These are phyloP conservation scores for Toxotes lorentzi DNA, from an alignment of 2,797 vertebrate genomes.

Conservation along the genomic window DNA sequence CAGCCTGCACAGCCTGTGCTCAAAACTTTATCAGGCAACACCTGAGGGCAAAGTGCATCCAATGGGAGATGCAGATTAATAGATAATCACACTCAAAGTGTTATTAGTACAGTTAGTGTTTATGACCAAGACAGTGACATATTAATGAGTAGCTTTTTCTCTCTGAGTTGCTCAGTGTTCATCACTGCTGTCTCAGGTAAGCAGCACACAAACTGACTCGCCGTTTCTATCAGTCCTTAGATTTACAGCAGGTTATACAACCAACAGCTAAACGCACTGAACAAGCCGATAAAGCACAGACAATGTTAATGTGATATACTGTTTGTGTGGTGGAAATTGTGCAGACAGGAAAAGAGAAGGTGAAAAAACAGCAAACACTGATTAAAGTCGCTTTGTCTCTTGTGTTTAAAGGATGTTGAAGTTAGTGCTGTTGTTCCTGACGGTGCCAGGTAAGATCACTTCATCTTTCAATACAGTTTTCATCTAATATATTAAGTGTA, in stretches of 20 bases:
- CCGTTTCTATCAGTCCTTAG: neutral
- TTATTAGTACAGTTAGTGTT: constrained; percentile 27
- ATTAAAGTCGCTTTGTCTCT: neutral
- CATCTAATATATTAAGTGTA: neutral
- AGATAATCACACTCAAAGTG: constrained; percentile 19
- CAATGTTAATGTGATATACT: too few relatives aligned
- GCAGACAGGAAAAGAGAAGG: neutral
- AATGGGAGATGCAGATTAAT: constrained; percentile 19
- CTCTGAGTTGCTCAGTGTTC: constrained; percentile 15
- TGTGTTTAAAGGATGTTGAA: constrained; percentile 78
- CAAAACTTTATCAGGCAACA: constrained; percentile 22
- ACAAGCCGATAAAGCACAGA: neutral
- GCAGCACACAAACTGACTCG: neutral
- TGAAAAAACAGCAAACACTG: neutral
- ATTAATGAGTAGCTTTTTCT: constrained; percentile 24
- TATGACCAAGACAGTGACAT: constrained; percentile 40
- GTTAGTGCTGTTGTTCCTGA: constrained; percentile 68
- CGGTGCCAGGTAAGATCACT: constrained; percentile 78
- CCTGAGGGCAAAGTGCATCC: constrained; percentile 55
- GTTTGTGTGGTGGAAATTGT: neutral
- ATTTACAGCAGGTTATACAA: neutral
- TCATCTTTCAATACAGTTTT: neutral
- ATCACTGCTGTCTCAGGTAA: constrained; percentile 58
- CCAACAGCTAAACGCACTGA: neutral
- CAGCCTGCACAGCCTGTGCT: neutral